Evolutionary conservation across 2,113 vertebrate genomes (phyloP).

Genomic region (Pachycephala philippinensis): DNA sequence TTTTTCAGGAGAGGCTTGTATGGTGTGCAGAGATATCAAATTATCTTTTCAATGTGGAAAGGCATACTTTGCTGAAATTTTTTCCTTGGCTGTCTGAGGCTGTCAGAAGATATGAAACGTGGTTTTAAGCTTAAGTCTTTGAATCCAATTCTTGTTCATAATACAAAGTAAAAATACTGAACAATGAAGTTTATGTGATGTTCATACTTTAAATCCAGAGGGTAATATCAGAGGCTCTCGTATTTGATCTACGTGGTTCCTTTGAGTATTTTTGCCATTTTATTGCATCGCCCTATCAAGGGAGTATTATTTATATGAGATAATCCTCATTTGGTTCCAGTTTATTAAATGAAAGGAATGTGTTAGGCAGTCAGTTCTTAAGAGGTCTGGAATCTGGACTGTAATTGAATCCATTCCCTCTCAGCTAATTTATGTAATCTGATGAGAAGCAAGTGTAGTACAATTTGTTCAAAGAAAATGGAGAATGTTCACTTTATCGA

Average conservation of each 20-base stretch:
- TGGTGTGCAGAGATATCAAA: neutral
- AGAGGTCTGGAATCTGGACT: slow-evolving; percentile 28
- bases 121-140: neutral
- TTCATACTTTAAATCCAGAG: neutral
- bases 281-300: neutral
- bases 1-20: neutral
- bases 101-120: neutral
- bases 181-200: neutral
- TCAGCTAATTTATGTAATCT: slow-evolving; percentile 51
- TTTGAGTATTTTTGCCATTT: slow-evolving; percentile 20
- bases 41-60: neutral
- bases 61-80: neutral
- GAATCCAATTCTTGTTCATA: neutral
- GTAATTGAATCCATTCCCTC: slow-evolving; percentile 49
- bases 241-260: neutral
- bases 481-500: neutral
- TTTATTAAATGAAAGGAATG: slow-evolving; percentile 60
- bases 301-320: slow-evolving; percentile 51
- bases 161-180: neutral
- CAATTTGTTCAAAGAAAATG: slow-evolving; percentile 23
- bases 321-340: slow-evolving; percentile 50
- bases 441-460: slow-evolving; percentile 50
- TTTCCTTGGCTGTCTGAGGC: neutral
- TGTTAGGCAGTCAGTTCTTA: slow-evolving; percentile 32
- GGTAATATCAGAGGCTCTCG: neutral